Conservation (phyloP, 2,797 vertebrate species). For the Crypturellus tataupa region DNA sequence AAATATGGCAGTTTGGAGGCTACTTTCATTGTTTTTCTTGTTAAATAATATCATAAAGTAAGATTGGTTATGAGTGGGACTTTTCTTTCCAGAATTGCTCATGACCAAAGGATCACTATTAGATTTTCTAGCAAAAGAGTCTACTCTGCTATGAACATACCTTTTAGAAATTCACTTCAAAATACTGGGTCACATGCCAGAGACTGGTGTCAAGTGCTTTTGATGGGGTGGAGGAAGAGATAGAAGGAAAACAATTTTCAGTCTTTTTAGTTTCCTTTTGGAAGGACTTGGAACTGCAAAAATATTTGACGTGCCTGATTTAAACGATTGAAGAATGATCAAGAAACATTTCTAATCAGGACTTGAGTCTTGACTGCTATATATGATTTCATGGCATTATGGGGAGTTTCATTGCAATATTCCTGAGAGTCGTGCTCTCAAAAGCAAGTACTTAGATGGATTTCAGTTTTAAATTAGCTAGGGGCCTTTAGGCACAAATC, state of each 20-base stretch:
- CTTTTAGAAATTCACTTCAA: background rate
- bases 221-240: background rate
- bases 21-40: background rate
- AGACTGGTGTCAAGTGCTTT: background rate
- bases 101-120: background rate
- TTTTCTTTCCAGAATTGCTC: background rate
- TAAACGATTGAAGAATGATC: rapidly evolving
- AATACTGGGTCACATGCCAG: background rate
- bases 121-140: background rate
- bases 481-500: background rate
- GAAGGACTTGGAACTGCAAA: background rate
- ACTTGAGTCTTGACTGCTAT: rapidly evolving
- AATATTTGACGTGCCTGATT: background rate
- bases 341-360: background rate
- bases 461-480: background rate
- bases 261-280: background rate
- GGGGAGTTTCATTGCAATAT: background rate
- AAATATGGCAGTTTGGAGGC: background rate
- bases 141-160: background rate
- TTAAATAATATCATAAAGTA: background rate
- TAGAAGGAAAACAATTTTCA: background rate
- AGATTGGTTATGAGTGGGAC: background rate
- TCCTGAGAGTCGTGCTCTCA: background rate
- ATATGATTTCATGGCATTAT: background rate
- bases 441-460: background rate